Evolutionary conservation across 2,113 vertebrate species (phyloP).

Genomic region (Notothenia coriiceps): DNA sequence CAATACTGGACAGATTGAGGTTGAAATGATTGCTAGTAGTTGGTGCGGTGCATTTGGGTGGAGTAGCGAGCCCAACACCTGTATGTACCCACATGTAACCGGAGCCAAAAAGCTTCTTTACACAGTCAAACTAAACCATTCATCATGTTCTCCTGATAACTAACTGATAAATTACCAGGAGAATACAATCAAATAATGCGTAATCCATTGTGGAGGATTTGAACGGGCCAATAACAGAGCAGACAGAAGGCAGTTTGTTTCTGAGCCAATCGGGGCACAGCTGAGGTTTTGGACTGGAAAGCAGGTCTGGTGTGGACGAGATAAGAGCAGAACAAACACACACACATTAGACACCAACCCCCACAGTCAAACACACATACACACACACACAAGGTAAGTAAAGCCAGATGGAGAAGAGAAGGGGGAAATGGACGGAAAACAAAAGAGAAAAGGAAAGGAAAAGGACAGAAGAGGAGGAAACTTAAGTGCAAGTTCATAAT

Average conservation of each 20-base stretch:
- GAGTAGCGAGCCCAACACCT: constrained; percentile 52
- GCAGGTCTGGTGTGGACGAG: constrained; percentile 80
- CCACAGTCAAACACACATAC: constrained; percentile 53
- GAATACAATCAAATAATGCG: constrained; percentile 66
- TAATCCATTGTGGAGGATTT: constrained; percentile 55
- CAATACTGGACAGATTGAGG: constrained; percentile 63
- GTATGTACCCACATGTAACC: constrained; percentile 37
- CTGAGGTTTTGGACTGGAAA: constrained; percentile 77
- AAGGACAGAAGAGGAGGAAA: constrained; percentile 28
- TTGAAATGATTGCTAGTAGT: constrained; percentile 52
- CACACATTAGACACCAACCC: constrained; percentile 62
- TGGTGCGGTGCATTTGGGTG: constrained; percentile 42
- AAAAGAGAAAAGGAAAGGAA: constrained; percentile 9
- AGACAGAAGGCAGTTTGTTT: constrained; percentile 65
- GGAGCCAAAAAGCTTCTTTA: constrained; percentile 41
- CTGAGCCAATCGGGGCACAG: constrained; percentile 75
- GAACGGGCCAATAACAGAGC: constrained; percentile 72
- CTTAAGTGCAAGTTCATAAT: constrained; percentile 29
- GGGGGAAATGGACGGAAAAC: constrained; percentile 37
- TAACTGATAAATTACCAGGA: constrained; percentile 63
- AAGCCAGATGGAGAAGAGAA: constrained; percentile 57
- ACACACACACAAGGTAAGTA: constrained; percentile 51
- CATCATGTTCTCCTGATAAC: constrained; percentile 52
- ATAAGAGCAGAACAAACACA: constrained; percentile 83
- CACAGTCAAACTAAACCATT: constrained; percentile 36